Percentiles rank a stretch among this genome's conserved stretches.
phyloP scores from a whole-genome alignment of 1,140 invertebrate species.

The Xylocopa sonorina region DNA sequence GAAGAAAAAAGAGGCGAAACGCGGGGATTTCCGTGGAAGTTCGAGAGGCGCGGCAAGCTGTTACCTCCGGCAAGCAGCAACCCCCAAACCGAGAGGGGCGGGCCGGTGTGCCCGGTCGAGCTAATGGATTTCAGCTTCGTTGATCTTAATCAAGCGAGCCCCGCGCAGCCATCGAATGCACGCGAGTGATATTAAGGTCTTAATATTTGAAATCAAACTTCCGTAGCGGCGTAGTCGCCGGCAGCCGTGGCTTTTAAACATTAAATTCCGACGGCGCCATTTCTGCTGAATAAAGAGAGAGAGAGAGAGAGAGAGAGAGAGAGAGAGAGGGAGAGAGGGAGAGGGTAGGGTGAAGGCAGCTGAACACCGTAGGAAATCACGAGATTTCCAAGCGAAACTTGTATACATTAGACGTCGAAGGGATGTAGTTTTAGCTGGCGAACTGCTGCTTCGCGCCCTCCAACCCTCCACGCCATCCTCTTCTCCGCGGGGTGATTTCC shows the following conservation, averaged over 20 bases:
- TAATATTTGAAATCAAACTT: slow-evolving; percentile 39
- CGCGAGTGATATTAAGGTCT: slow-evolving; percentile 10
- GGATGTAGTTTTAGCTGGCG: neutral
- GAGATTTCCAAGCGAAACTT: slow-evolving; percentile 8
- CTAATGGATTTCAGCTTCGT: slow-evolving; percentile 34
- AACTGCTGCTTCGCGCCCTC: neutral
- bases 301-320: neutral
- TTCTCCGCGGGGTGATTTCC: too few species aligned
- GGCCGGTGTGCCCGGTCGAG: neutral
- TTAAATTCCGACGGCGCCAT: slow-evolving; percentile 2
- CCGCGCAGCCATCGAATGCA: neutral
- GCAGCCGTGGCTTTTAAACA: neutral
- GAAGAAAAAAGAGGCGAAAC: too few species aligned
- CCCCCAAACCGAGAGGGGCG: too few species aligned
- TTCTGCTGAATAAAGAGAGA: neutral
- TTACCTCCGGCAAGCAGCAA: too few species aligned
- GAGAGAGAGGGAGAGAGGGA: neutral
- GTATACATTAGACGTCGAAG: too few species aligned
- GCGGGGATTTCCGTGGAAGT: too few species aligned
- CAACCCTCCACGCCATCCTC: too few species aligned
- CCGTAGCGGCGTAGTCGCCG: neutral
- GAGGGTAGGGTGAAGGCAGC: too few species aligned
- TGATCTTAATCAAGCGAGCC: slow-evolving; percentile 8
- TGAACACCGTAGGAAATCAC: neutral
- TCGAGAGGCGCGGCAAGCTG: too few species aligned